A percentile compares a stretch with the other conserved stretches of the same genome.
phyloP scores from a whole-genome alignment of 1,140 invertebrate genomes.

The Drosophila trapezifrons region DNA sequence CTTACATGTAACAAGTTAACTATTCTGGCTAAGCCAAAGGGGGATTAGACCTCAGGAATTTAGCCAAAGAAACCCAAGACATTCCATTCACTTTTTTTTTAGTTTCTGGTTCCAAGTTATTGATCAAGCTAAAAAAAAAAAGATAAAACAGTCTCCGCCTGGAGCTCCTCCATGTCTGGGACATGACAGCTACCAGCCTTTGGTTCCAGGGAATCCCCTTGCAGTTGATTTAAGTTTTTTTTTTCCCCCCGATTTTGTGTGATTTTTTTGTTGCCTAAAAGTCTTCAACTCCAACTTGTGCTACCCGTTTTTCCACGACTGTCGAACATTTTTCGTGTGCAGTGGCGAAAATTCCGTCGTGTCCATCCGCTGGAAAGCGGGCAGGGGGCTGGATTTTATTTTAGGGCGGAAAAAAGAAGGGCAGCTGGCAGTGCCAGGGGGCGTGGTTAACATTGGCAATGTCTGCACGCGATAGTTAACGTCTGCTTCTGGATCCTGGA shows the following conservation, averaged over 20 bases:
- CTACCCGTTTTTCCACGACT: conserved; percentile 38
- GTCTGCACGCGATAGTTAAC: conserved; percentile 81
- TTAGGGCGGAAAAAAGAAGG: background rate
- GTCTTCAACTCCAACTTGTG: conserved; percentile 36
- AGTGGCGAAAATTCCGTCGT: conserved; percentile 20
- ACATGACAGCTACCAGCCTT: conserved; percentile 41
- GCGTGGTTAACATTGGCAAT: conserved; percentile 56
- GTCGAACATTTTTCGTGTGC: conserved; percentile 52
- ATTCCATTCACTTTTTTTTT: conserved; percentile 17
- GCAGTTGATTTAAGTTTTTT: conserved; percentile 39
- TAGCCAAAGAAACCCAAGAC: conserved; percentile 28
- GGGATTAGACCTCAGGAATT: conserved; percentile 11
- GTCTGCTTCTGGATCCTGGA: conserved; percentile 52
- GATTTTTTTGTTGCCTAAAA: conserved; percentile 21
- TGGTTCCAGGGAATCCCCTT: conserved; percentile 23
- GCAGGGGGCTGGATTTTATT: conserved; percentile 17
- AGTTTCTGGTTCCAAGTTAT: conserved; percentile 32
- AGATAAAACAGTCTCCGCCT: conserved; percentile 11
- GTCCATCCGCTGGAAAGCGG: conserved; percentile 4
- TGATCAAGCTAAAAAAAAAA: conserved; percentile 26
- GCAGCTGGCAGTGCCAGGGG: conserved; percentile 18
- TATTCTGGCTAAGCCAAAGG: conserved; percentile 19
- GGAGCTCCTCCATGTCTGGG: conserved; percentile 28
- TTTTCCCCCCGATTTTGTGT: conserved; percentile 2
- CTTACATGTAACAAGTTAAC: conserved; percentile 73